Conservation (phyloP, 2,113 vertebrate genomes). For the Galemys pyrenaicus region DNA sequence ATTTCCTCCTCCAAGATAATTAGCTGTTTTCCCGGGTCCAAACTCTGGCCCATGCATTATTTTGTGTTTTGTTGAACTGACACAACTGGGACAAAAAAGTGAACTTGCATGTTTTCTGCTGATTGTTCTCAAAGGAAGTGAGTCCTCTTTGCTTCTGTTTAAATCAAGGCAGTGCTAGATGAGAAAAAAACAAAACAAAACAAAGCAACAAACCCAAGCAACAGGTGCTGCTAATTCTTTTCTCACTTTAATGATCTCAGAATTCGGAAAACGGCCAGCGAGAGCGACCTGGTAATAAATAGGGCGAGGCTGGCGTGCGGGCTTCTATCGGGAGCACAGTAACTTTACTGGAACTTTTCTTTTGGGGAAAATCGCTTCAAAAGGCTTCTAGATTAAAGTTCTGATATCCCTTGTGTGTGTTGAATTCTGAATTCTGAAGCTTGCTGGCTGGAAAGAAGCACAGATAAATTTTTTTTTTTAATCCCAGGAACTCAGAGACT, state of each 20-base stretch:
- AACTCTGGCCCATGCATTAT: neutral
- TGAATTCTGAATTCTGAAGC: constrained; percentile 88
- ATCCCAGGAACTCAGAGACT: constrained; percentile 87
- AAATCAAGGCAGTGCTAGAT: constrained; percentile 70
- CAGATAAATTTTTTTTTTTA: constrained; percentile 86
- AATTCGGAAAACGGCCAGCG: constrained; percentile 76
- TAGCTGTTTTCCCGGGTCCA: neutral
- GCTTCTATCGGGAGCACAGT: constrained; percentile 80
- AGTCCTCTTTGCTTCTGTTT: constrained; percentile 1
- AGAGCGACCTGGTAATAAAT: constrained; percentile 82
- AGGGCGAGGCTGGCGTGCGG: constrained; percentile 83
- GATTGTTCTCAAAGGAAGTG: neutral
- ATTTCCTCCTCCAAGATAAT: neutral
- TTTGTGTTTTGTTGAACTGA: neutral
- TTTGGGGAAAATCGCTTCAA: constrained; percentile 86
- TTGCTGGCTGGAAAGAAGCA: constrained; percentile 86
- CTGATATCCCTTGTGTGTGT: constrained; percentile 80
- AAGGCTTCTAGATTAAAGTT: constrained; percentile 87
- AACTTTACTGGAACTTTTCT: constrained; percentile 87
- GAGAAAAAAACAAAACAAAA: neutral
- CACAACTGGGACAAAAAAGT: neutral
- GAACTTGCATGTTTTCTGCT: neutral
- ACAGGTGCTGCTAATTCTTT: neutral
- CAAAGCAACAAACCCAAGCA: too few species aligned
- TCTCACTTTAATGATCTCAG: constrained; percentile 57